Evolutionary conservation across 1,140 invertebrate genomes (phyloP).

Genomic region (Ectropis grisescens): DNA sequence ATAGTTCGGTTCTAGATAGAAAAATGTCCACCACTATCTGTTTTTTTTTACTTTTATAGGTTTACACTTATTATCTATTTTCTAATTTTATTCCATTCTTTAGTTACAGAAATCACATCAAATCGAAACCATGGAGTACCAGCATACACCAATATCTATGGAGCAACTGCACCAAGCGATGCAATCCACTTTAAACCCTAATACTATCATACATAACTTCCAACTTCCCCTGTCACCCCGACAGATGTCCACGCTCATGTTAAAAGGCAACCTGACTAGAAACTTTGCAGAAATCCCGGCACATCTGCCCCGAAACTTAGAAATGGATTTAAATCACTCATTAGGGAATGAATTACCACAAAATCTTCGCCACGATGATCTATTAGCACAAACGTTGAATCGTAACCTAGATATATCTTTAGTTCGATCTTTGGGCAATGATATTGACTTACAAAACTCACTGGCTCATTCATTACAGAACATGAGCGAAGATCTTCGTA

Average conservation of each 20-base stretch:
- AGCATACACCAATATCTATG: constrained; percentile 46
- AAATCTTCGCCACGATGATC: constrained; percentile 31
- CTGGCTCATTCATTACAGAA: constrained; percentile 28
- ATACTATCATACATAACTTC: constrained; percentile 42
- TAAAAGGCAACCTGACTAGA: constrained; percentile 41
- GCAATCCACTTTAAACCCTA: constrained; percentile 35
- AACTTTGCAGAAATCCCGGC: constrained; percentile 44
- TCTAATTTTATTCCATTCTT: too few relatives aligned
- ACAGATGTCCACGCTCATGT: constrained; percentile 55
- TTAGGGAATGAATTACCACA: constrained; percentile 28
- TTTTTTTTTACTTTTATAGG: too few relatives aligned
- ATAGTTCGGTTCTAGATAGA: too few relatives aligned
- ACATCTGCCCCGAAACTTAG: constrained; percentile 36
- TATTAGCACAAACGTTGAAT: constrained; percentile 24
- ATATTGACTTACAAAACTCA: constrained; percentile 40
- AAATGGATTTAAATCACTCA: constrained; percentile 26
- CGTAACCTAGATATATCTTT: constrained; percentile 34
- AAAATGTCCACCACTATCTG: too few relatives aligned
- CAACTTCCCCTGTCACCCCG: constrained; percentile 47
- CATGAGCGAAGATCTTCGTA: constrained; percentile 32
- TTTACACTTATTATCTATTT: too few relatives aligned
- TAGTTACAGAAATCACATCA: constrained; percentile 49
- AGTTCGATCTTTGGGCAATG: constrained; percentile 24
- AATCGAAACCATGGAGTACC: constrained; percentile 35
- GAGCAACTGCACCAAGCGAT: constrained; percentile 54